These are phyloP conservation scores for Drosophila anomalipes DNA, from an alignment of 2,888 invertebrate genomes.

Conservation along the genomic window DNA sequence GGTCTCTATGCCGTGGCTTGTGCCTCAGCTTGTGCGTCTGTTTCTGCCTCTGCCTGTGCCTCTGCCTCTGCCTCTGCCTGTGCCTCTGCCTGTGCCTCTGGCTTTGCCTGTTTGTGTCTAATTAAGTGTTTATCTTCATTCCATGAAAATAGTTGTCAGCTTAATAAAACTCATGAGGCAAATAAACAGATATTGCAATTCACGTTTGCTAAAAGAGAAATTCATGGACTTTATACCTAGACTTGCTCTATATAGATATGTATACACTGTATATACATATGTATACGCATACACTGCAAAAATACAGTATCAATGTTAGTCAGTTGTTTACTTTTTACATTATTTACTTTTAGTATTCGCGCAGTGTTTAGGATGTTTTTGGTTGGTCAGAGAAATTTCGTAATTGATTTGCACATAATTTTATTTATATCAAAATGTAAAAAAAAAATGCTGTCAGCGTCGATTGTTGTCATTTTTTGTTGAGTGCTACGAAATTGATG, in stretches of 20 bases:
- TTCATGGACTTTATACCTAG: background rate
- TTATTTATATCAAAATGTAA: background rate
- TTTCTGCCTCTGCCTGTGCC: background rate
- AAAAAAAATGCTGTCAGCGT: background rate
- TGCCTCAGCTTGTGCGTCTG: background rate
- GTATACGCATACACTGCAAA: background rate
- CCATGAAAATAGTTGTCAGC: constrained; percentile 60
- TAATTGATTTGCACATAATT: background rate
- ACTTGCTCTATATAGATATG: background rate
- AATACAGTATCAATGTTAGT: background rate
- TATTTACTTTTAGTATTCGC: no score
- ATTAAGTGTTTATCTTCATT: constrained; percentile 79
- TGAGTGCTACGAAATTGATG: constrained; percentile 12
- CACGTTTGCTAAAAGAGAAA: background rate
- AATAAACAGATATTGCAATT: constrained; percentile 29
- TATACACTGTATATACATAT: no score
- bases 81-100: background rate
- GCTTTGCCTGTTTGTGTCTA: constrained; percentile 38
- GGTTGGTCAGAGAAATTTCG: background rate
- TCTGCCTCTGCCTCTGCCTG: constrained; percentile 1
- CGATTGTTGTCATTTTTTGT: background rate
- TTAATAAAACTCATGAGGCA: constrained; percentile 49
- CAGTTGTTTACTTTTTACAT: no score
- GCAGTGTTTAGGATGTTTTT: no score
- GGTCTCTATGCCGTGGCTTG: background rate